A percentile compares a stretch with the other conserved stretches of the same genome.
Evolutionary conservation across 30 jellyfish, hydroid and myxozoan species (phyloP).

Genomic region (Turritopsis rubra): DNA sequence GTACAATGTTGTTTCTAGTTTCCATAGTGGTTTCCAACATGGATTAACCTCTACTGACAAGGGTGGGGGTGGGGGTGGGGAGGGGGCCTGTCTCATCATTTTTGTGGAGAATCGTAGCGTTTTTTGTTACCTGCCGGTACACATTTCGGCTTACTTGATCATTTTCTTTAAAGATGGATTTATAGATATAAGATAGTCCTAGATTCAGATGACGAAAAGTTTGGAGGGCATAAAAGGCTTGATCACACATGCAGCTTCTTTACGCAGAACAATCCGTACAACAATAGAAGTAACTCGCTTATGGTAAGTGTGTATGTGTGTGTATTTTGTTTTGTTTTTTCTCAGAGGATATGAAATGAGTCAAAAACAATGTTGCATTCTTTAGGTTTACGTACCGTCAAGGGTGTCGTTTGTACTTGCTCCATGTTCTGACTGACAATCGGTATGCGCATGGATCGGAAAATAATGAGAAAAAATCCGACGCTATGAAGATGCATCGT

Average conservation of each 20-base stretch:
- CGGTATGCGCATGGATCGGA: background rate
- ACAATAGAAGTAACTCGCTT: constrained; percentile 51
- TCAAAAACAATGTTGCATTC: background rate
- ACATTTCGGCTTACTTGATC: background rate
- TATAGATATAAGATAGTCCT: constrained; percentile 70
- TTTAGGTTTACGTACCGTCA: constrained; percentile 75
- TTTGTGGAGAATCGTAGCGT: no score
- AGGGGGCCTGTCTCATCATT: no score
- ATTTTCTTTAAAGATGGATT: background rate
- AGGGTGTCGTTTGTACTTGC: constrained; percentile 75
- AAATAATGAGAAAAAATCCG: no score
- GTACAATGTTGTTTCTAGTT: no score
- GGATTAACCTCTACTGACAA: no score
- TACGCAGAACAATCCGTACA: constrained; percentile 56
- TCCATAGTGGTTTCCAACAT: no score
- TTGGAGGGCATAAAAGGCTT: constrained; percentile 68
- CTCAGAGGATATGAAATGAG: background rate
- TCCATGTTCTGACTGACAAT: background rate
- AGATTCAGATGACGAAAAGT: constrained; percentile 66
- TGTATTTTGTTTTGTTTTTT: background rate
- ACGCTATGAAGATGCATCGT: no score
- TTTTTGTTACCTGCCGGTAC: no score
- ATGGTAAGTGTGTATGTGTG: constrained; percentile 29
- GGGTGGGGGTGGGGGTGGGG: no score
- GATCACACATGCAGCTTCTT: constrained; percentile 60